Evolutionary conservation across 2,113 vertebrate genomes (phyloP), one percentile per base, ranked within the genome.

Genomic region (Dolichallabes microphthalmus): DNA sequence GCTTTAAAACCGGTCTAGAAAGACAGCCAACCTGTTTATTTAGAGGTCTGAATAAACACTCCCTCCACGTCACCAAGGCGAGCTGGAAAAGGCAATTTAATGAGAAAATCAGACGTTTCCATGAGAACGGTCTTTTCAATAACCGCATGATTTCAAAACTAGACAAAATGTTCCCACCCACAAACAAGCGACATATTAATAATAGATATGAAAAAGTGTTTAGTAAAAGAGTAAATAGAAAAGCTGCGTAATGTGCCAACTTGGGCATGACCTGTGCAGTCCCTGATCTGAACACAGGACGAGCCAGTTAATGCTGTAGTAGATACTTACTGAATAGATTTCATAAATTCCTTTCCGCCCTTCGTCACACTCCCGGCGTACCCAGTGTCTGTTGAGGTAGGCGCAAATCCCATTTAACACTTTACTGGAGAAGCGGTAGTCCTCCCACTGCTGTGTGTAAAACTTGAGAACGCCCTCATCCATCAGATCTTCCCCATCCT

Each of bases 371-470:
- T 99, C 98, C 39, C 98, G 96, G 86, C 98, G 94, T 93, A 99
- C 98, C 98, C 98, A 99, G 75, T 99, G 98, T 92, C 98, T 95
- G 90, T 99, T 99, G 96, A 99, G 98, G 97, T 99, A 99, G 96
- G 98, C 97, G 90, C 98, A 99, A 92, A 99, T 99, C 82, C 98
- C 98, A 71, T 99, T 99, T 83, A 99, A 92, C 85, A 99, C 98
- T 94, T 99, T 99, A 92, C 98, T 99, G 85, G 98, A 99, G 93
- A 99, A 99, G 77, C 97, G 96, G 87, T 99, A 99, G 90, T 99
- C 98, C 94, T 99, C 98, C 98, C 98, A 99, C 87, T 99, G 98
- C 74, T 99, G 98, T 35, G 98, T 99, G 92, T 99, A 99, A 92
- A 99, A 99, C 92, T 98, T 98, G 86, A 99, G 91, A 4, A 99